Evolutionary conservation across 2,797 vertebrate species (phyloP).

Genomic region (Diplodus sargus): DNA sequence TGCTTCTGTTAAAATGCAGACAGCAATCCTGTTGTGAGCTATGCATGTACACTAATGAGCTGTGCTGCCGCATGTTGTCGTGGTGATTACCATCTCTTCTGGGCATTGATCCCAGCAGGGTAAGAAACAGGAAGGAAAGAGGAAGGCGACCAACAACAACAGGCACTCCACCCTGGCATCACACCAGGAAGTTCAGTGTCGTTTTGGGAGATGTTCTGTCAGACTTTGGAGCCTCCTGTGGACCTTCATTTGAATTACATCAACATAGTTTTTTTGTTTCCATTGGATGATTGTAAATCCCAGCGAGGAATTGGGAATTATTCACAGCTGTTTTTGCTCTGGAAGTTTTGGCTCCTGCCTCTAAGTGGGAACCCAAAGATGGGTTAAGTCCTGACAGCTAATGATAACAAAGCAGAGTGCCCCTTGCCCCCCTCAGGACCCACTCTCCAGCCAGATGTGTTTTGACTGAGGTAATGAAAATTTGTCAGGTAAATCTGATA

Average conservation of each 20-base stretch:
- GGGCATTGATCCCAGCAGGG: slow-evolving; percentile 72
- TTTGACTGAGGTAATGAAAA: slow-evolving; percentile 76
- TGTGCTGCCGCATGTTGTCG: slow-evolving; percentile 74
- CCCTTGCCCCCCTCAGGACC: slow-evolving; percentile 53
- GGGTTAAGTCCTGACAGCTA: slow-evolving; percentile 73
- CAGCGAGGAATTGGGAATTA: slow-evolving; percentile 72
- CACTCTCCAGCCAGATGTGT: slow-evolving; percentile 68
- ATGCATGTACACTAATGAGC: slow-evolving; percentile 80
- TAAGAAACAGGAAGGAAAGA: slow-evolving; percentile 52
- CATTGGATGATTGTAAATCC: slow-evolving; percentile 63
- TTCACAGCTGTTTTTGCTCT: slow-evolving; percentile 74
- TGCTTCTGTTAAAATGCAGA: slow-evolving; percentile 68
- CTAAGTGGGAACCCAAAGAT: slow-evolving; percentile 63
- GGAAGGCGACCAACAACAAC: slow-evolving; percentile 53
- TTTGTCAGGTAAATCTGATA: slow-evolving; percentile 72
- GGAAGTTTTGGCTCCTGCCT: slow-evolving; percentile 64
- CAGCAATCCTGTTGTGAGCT: slow-evolving; percentile 73
- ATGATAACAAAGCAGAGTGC: slow-evolving; percentile 74
- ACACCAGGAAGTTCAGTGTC: slow-evolving; percentile 49
- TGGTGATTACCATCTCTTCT: slow-evolving; percentile 77
- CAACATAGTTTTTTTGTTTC: slow-evolving; percentile 46
- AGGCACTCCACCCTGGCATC: slow-evolving; percentile 45
- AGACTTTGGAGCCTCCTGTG: slow-evolving; percentile 50
- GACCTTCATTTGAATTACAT: slow-evolving; percentile 66
- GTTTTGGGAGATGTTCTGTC: slow-evolving; percentile 51